These are phyloP conservation scores for Sogatella furcifera DNA, from an alignment of 1,140 invertebrate genomes.

Conservation along the genomic window DNA sequence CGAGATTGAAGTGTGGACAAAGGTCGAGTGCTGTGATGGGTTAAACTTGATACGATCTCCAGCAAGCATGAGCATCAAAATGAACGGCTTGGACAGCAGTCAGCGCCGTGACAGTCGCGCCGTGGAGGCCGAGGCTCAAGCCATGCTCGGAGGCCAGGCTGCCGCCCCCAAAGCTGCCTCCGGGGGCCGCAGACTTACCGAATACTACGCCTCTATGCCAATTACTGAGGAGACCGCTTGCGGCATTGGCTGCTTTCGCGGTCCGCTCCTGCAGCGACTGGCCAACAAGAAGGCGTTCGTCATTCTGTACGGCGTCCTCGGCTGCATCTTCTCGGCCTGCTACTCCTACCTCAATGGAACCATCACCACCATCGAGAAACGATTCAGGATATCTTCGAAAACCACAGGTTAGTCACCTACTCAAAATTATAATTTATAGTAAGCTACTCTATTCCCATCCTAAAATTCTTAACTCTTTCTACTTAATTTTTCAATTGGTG, in stretches of 20 bases:
- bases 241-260: conserved; percentile 47
- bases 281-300: conserved; percentile 67
- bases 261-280: conserved; percentile 46
- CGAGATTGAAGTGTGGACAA: too few relatives aligned
- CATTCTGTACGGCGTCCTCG: conserved; percentile 57
- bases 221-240: conserved; percentile 49
- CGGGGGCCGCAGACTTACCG: conserved; percentile 2
- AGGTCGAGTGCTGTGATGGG: too few relatives aligned
- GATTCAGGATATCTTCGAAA: conserved; percentile 66
- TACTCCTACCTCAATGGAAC: conserved; percentile 67
- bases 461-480: too few relatives aligned
- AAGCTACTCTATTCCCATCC: too few relatives aligned
- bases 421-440: too few relatives aligned
- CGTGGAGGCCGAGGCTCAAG: too few relatives aligned
- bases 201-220: conserved; percentile 30
- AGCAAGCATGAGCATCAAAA: too few relatives aligned
- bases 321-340: conserved; percentile 60
- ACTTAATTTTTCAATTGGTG: too few relatives aligned
- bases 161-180: not conserved
- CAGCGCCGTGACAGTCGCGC: too few relatives aligned
- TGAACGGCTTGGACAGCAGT: too few relatives aligned
- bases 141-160: too few relatives aligned
- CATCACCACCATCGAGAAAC: conserved; percentile 67
- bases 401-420: conserved; percentile 47
- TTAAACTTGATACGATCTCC: too few relatives aligned